Base-by-base conservation (phyloP, 1,140 invertebrate species). In the Drosophila sproati region DNA sequence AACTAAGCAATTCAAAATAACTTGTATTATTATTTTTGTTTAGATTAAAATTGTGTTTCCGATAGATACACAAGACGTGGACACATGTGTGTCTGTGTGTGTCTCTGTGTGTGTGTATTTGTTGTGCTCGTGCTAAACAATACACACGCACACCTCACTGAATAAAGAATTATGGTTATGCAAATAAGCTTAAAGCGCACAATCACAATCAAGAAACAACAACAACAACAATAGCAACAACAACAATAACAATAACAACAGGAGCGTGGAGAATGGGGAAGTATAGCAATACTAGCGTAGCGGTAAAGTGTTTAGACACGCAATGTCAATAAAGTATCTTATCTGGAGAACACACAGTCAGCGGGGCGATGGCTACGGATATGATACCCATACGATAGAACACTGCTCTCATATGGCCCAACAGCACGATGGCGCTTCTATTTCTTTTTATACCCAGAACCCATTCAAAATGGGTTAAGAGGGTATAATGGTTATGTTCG, bases 281-380 rank as follows among this genome's bases (percentile, higher is more conserved):
- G 20, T 20, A 32, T 20, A 47, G 32, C 32, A 73, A 47, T 32
- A 82, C 82, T 79, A 87, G 66, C 83, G 73, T 80, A 89, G 85
- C 83, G 85, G 83, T 87, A 87, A 87, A 87, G 83, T 87, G 83
- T 87, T 87, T 87, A 89, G 83, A 87, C 83, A 87, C 83, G 83
- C 83, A 87, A 87, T 87, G 83, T 89, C 83, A 87, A 87, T 87
- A 87, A 87, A 87, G 83, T 87, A 87, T 87, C 83, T 87, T 89
- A 87, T 87, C 83, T 87, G 63, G 47, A 41, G 37, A 70, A 69
- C 77, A 75, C 55, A 73, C 77, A 70, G 77, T 77, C 54, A 71
- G 70, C 67, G 79, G 76, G 67, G 20, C 71, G 79, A 82, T 87
- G 78, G 79, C 73, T 77, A 70, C 82, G 80, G 73, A 81, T 81